These are phyloP conservation scores for Athripsodes cinereus DNA, from an alignment of 2,888 invertebrate species.

Conservation along the genomic window DNA sequence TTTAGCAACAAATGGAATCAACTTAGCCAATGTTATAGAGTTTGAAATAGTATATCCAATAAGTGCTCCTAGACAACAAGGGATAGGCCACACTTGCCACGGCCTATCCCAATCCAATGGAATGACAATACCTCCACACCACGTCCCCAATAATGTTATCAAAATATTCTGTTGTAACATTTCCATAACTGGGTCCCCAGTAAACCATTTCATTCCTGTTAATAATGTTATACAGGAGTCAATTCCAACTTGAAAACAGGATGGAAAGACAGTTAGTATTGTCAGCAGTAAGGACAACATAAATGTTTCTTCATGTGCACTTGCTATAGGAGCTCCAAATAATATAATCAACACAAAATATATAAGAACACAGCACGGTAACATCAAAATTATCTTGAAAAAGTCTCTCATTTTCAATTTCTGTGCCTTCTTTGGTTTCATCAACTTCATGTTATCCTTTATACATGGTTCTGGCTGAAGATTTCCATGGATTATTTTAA, in stretches of 20 bases:
- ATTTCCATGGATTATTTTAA: slow-evolving; percentile 17
- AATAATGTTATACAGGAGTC: slow-evolving; percentile 51
- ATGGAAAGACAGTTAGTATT: slow-evolving; percentile 56
- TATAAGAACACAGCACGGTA: slow-evolving; percentile 43
- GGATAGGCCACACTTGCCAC: slow-evolving; percentile 80
- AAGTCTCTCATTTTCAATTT: slow-evolving; percentile 45
- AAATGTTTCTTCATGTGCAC: slow-evolving; percentile 60
- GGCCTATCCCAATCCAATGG: slow-evolving; percentile 88
- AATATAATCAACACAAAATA: slow-evolving; percentile 58
- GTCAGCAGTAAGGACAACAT: slow-evolving; percentile 59
- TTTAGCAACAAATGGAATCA: slow-evolving; percentile 22
- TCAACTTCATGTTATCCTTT: slow-evolving; percentile 36
- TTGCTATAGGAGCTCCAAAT: slow-evolving; percentile 62
- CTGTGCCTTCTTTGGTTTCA: slow-evolving; percentile 40
- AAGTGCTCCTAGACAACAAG: slow-evolving; percentile 63
- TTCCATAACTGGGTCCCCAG: slow-evolving; percentile 48
- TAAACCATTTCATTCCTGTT: slow-evolving; percentile 45
- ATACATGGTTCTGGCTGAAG: slow-evolving; percentile 24
- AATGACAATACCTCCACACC: slow-evolving; percentile 79
- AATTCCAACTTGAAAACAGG: slow-evolving; percentile 55
- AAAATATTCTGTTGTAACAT: slow-evolving; percentile 54
- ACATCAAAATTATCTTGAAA: slow-evolving; percentile 44
- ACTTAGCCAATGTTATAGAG: slow-evolving; percentile 47
- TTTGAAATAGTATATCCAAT: slow-evolving; percentile 55
- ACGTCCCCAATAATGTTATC: slow-evolving; percentile 65